Percentiles rank a stretch among this genome's conserved stretches.
These are phyloP conservation scores for Prosopocoilus inquinatus DNA, from an alignment of 2,888 invertebrate species.

Conservation along the genomic window DNA sequence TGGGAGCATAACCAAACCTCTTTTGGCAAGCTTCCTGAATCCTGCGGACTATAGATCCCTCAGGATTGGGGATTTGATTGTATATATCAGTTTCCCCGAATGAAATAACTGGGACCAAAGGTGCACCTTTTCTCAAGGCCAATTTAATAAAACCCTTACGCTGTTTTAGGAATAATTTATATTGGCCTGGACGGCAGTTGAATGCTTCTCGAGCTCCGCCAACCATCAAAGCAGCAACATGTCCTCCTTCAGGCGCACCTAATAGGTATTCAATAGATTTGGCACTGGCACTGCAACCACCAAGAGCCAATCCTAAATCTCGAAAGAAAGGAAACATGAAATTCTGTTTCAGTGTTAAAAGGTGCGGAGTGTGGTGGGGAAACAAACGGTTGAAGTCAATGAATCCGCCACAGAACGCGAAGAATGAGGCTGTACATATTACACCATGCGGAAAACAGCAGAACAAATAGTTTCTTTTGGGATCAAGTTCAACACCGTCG, in stretches of 20 bases:
- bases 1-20: conserved; percentile 70
- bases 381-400: conserved; percentile 52
- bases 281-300: conserved; percentile 59
- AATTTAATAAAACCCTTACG: conserved; percentile 61
- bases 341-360: conserved; percentile 62
- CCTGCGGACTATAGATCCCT: conserved; percentile 64
- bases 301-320: conserved; percentile 61
- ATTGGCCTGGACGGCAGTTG: conserved; percentile 74
- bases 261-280: conserved; percentile 67
- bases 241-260: conserved; percentile 54
- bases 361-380: conserved; percentile 51
- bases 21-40: conserved; percentile 69
- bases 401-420: conserved; percentile 72
- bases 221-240: conserved; percentile 72
- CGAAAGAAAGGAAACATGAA: conserved; percentile 71
- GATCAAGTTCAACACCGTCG: conserved; percentile 79
- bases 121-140: conserved; percentile 58
- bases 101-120: conserved; percentile 83
- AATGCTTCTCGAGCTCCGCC: conserved; percentile 90
- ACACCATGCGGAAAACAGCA: conserved; percentile 89
- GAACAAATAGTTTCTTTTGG: conserved; percentile 78
- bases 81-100: conserved; percentile 90
- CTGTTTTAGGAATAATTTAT: conserved; percentile 68
- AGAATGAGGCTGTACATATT: conserved; percentile 75
- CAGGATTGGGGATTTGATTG: conserved; percentile 70